These are phyloP conservation scores for Lethrus apterus DNA, from an alignment of 1,140 invertebrate species.

Conservation along the genomic window DNA sequence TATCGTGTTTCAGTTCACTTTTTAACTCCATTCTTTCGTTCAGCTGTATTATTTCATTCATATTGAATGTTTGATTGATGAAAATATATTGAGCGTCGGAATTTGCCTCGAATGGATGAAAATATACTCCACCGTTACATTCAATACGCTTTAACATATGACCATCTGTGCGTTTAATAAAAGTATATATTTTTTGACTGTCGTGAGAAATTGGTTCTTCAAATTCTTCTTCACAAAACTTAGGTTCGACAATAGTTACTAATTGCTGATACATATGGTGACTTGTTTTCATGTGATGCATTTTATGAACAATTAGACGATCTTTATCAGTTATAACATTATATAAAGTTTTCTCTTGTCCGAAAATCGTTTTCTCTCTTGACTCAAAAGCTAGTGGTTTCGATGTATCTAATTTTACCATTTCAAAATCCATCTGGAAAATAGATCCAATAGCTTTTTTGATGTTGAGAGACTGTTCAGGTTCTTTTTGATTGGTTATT, in stretches of 20 bases:
- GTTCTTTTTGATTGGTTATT: slow-evolving; percentile 23
- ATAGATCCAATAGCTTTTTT: slow-evolving; percentile 39
- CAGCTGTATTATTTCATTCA: slow-evolving; percentile 25
- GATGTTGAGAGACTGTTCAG: slow-evolving; percentile 38
- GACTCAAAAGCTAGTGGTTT: slow-evolving; percentile 19
- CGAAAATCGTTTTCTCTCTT: slow-evolving; percentile 25
- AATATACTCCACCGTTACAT: slow-evolving; percentile 31
- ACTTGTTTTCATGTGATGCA: slow-evolving; percentile 19
- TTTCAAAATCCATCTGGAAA: slow-evolving; percentile 36
- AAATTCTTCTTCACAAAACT: slow-evolving; percentile 16
- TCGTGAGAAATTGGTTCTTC: slow-evolving; percentile 22
- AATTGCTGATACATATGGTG: slow-evolving; percentile 18
- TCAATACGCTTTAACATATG: slow-evolving; percentile 21
- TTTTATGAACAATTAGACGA: slow-evolving; percentile 22
- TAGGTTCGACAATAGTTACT: slow-evolving; percentile 8
- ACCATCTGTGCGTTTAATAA: slow-evolving; percentile 18
- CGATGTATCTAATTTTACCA: slow-evolving; percentile 11
- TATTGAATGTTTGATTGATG: slow-evolving; percentile 39
- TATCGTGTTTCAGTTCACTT: slow-evolving; percentile 20
- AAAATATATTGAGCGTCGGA: slow-evolving; percentile 39
- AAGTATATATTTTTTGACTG: slow-evolving; percentile 20
- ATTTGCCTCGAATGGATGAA: slow-evolving; percentile 38
- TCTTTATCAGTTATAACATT: slow-evolving; percentile 19
- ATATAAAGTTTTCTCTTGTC: slow-evolving; percentile 19
- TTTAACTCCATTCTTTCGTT: slow-evolving; percentile 15